Evolutionary conservation across 2,113 vertebrate species (phyloP).

Genomic region (Cyphomyrus discorhynchus): DNA sequence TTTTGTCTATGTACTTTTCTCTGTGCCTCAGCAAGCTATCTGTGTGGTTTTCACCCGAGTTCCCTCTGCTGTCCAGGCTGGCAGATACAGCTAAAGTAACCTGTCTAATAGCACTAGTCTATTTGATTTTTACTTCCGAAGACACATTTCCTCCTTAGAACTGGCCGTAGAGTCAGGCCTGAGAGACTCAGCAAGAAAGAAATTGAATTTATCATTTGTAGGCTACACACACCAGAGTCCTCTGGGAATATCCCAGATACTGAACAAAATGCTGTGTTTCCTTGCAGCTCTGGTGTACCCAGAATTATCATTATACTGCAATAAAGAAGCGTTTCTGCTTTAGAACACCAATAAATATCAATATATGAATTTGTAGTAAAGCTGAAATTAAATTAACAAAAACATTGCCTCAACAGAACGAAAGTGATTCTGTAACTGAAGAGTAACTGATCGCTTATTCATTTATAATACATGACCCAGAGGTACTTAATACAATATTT

Average conservation of each 20-base stretch:
- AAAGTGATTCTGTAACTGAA: neutral
- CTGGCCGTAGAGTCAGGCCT: conserved; percentile 24
- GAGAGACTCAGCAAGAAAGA: conserved; percentile 23
- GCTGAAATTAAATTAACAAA: neutral
- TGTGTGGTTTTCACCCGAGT: neutral
- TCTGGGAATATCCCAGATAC: conserved; percentile 28
- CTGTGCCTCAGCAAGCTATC: neutral
- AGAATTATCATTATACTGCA: conserved; percentile 4
- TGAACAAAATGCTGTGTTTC: conserved; percentile 22
- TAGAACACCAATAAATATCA: neutral
- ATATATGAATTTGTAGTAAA: neutral
- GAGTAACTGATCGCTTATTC: neutral
- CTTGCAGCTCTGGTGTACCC: conserved; percentile 9
- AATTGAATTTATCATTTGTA: conserved; percentile 34
- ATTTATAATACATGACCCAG: neutral
- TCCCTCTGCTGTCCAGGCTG: neutral
- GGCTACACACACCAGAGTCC: conserved; percentile 19
- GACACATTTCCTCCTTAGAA: conserved; percentile 27
- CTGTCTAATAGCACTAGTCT: conserved; percentile 18
- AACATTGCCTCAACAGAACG: neutral
- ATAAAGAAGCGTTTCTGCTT: neutral
- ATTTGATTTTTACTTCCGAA: conserved; percentile 29
- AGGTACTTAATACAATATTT: neutral
- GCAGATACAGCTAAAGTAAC: conserved; percentile 13
- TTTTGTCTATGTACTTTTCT: neutral